These are phyloP conservation scores for Leptopilina clavipes DNA, from an alignment of 1,140 invertebrate genomes.

Conservation along the genomic window DNA sequence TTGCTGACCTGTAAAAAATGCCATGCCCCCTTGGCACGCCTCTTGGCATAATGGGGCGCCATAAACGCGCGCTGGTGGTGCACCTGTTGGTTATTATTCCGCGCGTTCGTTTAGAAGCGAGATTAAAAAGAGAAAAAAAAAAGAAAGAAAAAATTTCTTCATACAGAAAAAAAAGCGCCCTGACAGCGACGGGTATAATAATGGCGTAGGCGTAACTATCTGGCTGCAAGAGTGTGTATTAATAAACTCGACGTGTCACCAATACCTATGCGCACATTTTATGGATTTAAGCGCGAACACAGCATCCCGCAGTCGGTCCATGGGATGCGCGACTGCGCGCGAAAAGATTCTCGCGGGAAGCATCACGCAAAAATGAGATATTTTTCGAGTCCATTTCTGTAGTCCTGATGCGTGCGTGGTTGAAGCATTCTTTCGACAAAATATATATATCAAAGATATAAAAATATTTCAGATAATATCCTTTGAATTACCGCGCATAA, in stretches of 20 bases:
- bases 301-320: background rate
- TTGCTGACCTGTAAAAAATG: constrained; percentile 66
- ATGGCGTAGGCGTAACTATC: constrained; percentile 41
- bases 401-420: constrained; percentile 63
- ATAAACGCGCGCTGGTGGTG: constrained; percentile 69
- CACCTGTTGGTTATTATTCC: constrained; percentile 64
- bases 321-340: constrained; percentile 46
- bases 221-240: background rate
- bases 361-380: constrained; percentile 10
- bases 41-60: constrained; percentile 73
- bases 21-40: constrained; percentile 74
- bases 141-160: background rate
- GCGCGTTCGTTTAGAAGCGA: constrained; percentile 38
- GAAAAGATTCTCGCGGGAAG: constrained; percentile 37
- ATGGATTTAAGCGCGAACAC: constrained; percentile 20
- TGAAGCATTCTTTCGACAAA: constrained; percentile 62
- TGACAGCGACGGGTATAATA: constrained; percentile 26
- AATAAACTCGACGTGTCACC: constrained; percentile 3
- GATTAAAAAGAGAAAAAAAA: constrained; percentile 46
- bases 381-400: constrained; percentile 57
- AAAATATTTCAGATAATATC: no score
- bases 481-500: no score
- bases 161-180: constrained; percentile 42
- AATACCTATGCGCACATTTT: constrained; percentile 27
- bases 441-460: no score